These are phyloP conservation scores for Peromyscus melanophrys DNA, from an alignment of 2,797 vertebrate species.

Conservation along the genomic window DNA sequence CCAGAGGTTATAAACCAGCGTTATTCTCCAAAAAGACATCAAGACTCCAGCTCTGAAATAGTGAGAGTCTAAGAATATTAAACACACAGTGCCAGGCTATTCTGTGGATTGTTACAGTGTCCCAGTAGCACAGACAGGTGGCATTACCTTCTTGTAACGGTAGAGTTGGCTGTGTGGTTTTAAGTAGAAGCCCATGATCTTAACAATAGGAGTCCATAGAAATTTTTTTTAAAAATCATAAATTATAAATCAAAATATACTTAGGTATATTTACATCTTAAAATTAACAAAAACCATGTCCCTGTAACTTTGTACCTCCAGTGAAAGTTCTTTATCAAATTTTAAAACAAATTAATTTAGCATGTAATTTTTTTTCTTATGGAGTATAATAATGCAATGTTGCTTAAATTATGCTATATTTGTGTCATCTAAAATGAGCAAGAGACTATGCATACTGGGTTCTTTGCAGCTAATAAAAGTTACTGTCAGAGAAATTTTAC, in stretches of 20 bases:
- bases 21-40: not conserved
- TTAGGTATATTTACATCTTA: conserved; percentile 53
- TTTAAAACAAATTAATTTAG: conserved; percentile 50
- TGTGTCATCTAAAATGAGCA: conserved; percentile 48
- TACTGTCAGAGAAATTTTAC: conserved; percentile 37
- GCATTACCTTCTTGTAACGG: not conserved
- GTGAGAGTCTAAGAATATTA: not conserved
- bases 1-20: not conserved
- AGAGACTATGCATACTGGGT: conserved; percentile 17
- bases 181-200: not conserved
- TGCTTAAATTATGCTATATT: conserved; percentile 59
- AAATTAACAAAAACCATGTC: conserved; percentile 43
- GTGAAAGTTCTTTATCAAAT: conserved; percentile 63
- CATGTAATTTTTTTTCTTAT: conserved; percentile 56
- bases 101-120: not conserved
- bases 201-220: not conserved
- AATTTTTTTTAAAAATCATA: not conserved
- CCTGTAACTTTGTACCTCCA: conserved; percentile 50
- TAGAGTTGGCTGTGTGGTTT: not conserved
- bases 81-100: not conserved
- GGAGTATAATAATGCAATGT: conserved; percentile 9
- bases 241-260: conserved; percentile 62
- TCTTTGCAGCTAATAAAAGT: conserved; percentile 70
- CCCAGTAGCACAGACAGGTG: not conserved
- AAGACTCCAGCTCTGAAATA: not conserved